Percentiles rank a stretch among this genome's conserved stretches.
Evolutionary conservation across 1,140 invertebrate genomes (phyloP).

Genomic region (Carcinoscorpius rotundicauda): DNA sequence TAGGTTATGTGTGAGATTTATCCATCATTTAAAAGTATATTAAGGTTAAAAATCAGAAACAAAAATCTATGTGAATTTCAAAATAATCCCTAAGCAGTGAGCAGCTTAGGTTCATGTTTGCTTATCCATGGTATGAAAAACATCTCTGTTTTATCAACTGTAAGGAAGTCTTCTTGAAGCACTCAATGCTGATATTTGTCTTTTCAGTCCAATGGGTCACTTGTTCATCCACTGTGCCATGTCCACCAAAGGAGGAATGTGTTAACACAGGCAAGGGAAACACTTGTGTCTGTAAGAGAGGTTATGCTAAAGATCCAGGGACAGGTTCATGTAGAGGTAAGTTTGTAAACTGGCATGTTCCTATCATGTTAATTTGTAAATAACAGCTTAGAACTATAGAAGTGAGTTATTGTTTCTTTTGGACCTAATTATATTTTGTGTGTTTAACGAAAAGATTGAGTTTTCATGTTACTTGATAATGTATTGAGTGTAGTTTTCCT

Average conservation of each 20-base stretch:
- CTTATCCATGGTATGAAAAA: no score
- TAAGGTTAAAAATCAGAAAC: no score
- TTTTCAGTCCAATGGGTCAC: not conserved
- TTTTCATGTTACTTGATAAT: not conserved
- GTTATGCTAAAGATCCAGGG: slow-evolving; percentile 53
- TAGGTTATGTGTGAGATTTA: no score
- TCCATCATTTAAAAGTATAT: no score
- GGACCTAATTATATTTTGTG: not conserved
- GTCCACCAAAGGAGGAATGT: slow-evolving; percentile 68
- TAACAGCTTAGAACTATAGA: not conserved
- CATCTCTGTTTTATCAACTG: no score
- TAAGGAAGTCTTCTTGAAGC: no score
- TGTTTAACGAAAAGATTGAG: not conserved
- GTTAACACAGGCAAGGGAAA: slow-evolving; percentile 50
- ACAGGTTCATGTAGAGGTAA: slow-evolving; percentile 19
- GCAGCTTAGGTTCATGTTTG: no score
- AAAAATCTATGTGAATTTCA: no score
- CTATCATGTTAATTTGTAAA: no score
- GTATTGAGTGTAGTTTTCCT: not conserved
- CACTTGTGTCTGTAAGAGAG: slow-evolving; percentile 75
- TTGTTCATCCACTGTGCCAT: slow-evolving; percentile 45
- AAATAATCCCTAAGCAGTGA: no score
- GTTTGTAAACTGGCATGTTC: not conserved
- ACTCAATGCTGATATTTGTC: no score
- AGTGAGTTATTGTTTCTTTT: not conserved